A percentile compares a stretch with the other conserved stretches of the same genome.
Evolutionary conservation across 1,140 invertebrate species (phyloP).

Genomic region (Leptopilina clavipes): DNA sequence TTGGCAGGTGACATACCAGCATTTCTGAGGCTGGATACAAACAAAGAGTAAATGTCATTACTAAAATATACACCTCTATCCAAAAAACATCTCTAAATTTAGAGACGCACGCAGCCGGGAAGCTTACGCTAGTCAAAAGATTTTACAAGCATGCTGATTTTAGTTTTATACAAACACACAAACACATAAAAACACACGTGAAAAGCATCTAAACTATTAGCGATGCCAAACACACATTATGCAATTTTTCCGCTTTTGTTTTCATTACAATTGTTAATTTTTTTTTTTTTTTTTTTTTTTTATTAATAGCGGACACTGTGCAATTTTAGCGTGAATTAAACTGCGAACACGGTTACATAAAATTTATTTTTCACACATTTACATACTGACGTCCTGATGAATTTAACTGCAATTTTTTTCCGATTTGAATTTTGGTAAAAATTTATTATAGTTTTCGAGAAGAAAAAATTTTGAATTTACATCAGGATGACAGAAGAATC

Average conservation of each 20-base stretch:
- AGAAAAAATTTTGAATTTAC: too few relatives aligned
- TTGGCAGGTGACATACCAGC: constrained; percentile 55
- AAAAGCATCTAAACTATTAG: constrained; percentile 35
- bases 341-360: neutral
- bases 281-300: neutral
- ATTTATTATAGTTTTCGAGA: too few relatives aligned
- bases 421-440: too few relatives aligned
- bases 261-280: neutral
- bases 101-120: constrained; percentile 39
- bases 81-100: constrained; percentile 45
- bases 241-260: constrained; percentile 6
- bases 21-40: constrained; percentile 55
- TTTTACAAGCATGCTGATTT: constrained; percentile 28
- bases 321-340: neutral
- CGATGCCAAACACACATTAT: constrained; percentile 42
- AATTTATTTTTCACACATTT: neutral
- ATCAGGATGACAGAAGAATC: too few relatives aligned
- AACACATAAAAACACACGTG: neutral
- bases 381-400: too few relatives aligned
- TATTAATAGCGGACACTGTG: neutral
- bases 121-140: neutral
- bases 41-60: constrained; percentile 57
- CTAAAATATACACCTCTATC: constrained; percentile 51
- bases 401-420: too few relatives aligned
- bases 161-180: neutral